phyloP scores from a whole-genome alignment of 2,888 invertebrate species.

The Limnephilus auricula region DNA sequence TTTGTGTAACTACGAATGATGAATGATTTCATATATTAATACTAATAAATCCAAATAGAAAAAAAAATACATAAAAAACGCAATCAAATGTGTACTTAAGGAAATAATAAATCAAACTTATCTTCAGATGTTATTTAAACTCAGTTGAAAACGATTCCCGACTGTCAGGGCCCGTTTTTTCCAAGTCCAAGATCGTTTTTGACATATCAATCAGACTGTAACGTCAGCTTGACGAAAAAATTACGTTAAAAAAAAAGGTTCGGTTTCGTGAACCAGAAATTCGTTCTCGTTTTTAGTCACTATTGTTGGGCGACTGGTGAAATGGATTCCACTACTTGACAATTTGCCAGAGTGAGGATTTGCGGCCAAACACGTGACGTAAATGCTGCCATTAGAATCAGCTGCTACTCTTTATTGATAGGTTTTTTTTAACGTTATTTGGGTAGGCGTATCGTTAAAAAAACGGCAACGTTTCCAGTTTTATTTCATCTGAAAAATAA shows the following conservation, averaged over 20 bases:
- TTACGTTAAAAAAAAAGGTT: slow-evolving; percentile 14
- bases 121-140: neutral
- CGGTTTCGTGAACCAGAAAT: slow-evolving; percentile 26
- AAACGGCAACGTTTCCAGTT: neutral
- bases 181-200: slow-evolving; percentile 19
- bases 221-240: slow-evolving; percentile 27
- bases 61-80: neutral
- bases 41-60: neutral
- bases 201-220: slow-evolving; percentile 34
- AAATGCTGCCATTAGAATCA: slow-evolving; percentile 35
- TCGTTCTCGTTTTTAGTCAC: slow-evolving; percentile 20
- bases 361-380: slow-evolving; percentile 33
- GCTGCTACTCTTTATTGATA: slow-evolving; percentile 42
- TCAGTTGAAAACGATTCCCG: neutral
- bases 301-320: slow-evolving; percentile 30
- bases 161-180: neutral
- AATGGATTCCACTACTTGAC: slow-evolving; percentile 39
- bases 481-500: neutral
- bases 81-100: neutral
- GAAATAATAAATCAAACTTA: slow-evolving; percentile 11
- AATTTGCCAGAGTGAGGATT: slow-evolving; percentile 43
- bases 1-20: neutral
- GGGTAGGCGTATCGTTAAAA: neutral
- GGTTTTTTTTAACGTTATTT: neutral
- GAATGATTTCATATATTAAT: neutral